Conservation (phyloP, 2,113 vertebrate genomes). For the Gorsachius goisagi region DNA sequence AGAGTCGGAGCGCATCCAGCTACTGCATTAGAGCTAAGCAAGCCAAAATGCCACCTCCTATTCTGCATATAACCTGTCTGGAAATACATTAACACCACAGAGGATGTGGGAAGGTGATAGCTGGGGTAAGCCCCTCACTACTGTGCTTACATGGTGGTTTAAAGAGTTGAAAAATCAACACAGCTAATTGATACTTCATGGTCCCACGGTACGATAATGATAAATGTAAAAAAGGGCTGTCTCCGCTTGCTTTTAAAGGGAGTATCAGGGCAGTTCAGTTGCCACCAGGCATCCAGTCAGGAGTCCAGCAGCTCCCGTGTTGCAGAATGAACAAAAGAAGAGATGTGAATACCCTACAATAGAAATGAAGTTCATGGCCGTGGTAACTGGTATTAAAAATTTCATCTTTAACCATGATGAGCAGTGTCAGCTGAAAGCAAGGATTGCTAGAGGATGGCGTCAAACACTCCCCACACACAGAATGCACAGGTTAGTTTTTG, state of each 20-base stretch:
- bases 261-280: not conserved
- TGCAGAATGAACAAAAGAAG: conserved; percentile 7
- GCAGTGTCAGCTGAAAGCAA: not conserved
- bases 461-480: not conserved
- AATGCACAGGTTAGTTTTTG: not conserved
- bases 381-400: not conserved
- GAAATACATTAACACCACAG: not conserved
- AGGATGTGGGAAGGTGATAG: not conserved
- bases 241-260: not conserved
- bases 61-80: not conserved
- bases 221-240: not conserved
- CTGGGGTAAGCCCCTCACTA: conserved; percentile 4
- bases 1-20: not conserved
- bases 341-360: not conserved
- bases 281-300: not conserved
- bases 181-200: conserved; percentile 33
- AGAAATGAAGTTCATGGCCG: conserved; percentile 26
- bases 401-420: not conserved
- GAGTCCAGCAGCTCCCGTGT: not conserved
- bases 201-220: not conserved
- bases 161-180: not conserved
- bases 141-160: not conserved
- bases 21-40: not conserved
- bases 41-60: not conserved
- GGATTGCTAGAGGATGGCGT: not conserved